A percentile compares a stretch with the other conserved stretches of the same genome.
phyloP scores from a whole-genome alignment of 2,113 vertebrate species.

The Nycticryphes semicollaris region DNA sequence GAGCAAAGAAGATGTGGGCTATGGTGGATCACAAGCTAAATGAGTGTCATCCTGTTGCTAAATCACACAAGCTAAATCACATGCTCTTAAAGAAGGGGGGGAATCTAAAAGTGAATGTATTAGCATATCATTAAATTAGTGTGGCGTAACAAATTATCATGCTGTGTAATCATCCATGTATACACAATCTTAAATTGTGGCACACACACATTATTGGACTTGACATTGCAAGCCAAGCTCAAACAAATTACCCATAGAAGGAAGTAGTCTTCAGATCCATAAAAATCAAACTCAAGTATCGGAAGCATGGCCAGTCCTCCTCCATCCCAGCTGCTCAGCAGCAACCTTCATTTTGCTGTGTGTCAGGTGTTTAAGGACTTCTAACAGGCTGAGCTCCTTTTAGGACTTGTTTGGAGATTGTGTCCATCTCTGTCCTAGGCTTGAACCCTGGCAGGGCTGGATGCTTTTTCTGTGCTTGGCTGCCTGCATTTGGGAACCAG shows the following conservation, averaged over 20 bases:
- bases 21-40: background rate
- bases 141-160: background rate
- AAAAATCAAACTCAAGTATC: background rate
- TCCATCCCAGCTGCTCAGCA: background rate
- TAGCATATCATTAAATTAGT: conserved; percentile 47
- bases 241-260: conserved; percentile 13
- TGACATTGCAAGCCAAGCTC: background rate
- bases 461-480: background rate
- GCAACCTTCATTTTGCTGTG: background rate
- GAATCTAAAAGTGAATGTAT: conserved; percentile 15
- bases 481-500: background rate
- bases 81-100: background rate
- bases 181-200: background rate
- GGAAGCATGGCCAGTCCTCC: background rate
- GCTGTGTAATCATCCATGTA: conserved; percentile 31
- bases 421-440: background rate
- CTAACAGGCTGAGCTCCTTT: background rate
- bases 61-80: background rate
- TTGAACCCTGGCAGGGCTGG: background rate
- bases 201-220: background rate
- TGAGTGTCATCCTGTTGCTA: background rate
- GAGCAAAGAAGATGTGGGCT: background rate
- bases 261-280: background rate
- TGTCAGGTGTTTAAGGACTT: background rate
- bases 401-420: background rate